phyloP scores from a whole-genome alignment of 1,140 invertebrate genomes.

The Lasaia peninsularis region DNA sequence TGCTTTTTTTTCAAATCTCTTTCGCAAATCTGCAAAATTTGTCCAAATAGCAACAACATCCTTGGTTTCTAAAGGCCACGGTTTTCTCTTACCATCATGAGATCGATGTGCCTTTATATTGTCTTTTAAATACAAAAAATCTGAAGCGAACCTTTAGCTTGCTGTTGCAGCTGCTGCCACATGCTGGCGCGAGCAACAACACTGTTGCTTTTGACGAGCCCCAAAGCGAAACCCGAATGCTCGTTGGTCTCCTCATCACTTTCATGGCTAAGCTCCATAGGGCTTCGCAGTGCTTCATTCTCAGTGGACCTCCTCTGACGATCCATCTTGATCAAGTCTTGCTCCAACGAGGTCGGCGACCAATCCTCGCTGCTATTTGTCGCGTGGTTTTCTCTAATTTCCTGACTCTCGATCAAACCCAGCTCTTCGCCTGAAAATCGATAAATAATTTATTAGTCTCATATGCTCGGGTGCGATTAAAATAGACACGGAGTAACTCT shows the following conservation, averaged over 20 bases:
- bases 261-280: slow-evolving; percentile 32
- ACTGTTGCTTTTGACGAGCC: slow-evolving; percentile 78
- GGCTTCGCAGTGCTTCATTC: slow-evolving; percentile 42
- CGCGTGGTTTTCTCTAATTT: slow-evolving; percentile 58
- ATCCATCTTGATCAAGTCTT: slow-evolving; percentile 54
- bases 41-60: no score
- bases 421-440: slow-evolving; percentile 65
- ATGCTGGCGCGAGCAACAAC: slow-evolving; percentile 80
- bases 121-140: neutral
- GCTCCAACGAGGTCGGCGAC: slow-evolving; percentile 57
- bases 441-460: slow-evolving; percentile 35
- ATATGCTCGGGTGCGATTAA: slow-evolving; percentile 29
- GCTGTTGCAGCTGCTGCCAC: slow-evolving; percentile 80
- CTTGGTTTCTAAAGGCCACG: no score
- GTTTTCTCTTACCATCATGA: no score
- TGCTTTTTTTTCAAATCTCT: no score
- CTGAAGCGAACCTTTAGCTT: slow-evolving; percentile 64
- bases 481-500: slow-evolving; percentile 34
- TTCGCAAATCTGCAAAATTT: no score
- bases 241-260: slow-evolving; percentile 55
- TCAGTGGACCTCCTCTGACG: slow-evolving; percentile 59
- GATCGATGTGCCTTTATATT: no score
- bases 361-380: slow-evolving; percentile 65
- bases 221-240: slow-evolving; percentile 50
- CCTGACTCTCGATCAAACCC: slow-evolving; percentile 64